A percentile compares a stretch with the other conserved stretches of the same genome.
Evolutionary conservation across 1,140 invertebrate genomes (phyloP).

Genomic region (Zaprionus ornatus): DNA sequence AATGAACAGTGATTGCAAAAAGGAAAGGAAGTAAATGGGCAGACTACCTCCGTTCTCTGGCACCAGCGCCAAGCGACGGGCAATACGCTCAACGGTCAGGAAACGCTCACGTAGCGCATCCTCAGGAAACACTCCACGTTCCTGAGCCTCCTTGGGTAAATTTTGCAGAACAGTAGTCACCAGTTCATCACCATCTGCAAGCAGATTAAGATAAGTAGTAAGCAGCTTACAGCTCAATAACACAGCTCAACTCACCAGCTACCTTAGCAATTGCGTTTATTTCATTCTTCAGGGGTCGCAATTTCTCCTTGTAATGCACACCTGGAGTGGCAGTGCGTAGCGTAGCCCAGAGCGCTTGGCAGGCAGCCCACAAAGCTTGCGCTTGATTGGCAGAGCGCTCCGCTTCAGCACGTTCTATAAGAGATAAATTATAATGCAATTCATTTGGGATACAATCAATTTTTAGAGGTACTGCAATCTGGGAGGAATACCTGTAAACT

Average conservation of each 20-base stretch:
- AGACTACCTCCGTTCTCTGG: slow-evolving; percentile 92
- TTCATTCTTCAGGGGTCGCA: slow-evolving; percentile 91
- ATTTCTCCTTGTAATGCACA: slow-evolving; percentile 85
- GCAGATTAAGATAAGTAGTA: background rate
- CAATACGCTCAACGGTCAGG: slow-evolving; percentile 89
- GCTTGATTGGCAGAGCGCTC: slow-evolving; percentile 92
- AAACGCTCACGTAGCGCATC: slow-evolving; percentile 93
- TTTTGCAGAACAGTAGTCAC: slow-evolving; percentile 89
- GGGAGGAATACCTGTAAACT: slow-evolving; percentile 75
- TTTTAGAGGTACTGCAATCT: background rate
- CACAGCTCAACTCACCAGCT: slow-evolving; percentile 85
- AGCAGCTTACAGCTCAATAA: background rate
- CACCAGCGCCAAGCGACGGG: slow-evolving; percentile 91
- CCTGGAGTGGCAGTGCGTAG: slow-evolving; percentile 87
- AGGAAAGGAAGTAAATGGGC: slow-evolving; percentile 93
- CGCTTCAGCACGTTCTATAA: slow-evolving; percentile 89
- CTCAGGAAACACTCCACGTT: slow-evolving; percentile 94
- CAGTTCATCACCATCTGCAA: slow-evolving; percentile 87
- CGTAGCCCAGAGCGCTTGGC: slow-evolving; percentile 91
- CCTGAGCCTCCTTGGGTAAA: slow-evolving; percentile 90
- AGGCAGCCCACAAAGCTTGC: slow-evolving; percentile 96
- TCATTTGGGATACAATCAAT: background rate
- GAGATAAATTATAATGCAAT: background rate
- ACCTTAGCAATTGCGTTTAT: slow-evolving; percentile 88
- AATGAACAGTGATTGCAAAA: slow-evolving; percentile 91